Percentiles rank a stretch among this genome's conserved stretches.
phyloP scores from a whole-genome alignment of 2,113 vertebrate genomes.

The Pangasianodon gigas region DNA sequence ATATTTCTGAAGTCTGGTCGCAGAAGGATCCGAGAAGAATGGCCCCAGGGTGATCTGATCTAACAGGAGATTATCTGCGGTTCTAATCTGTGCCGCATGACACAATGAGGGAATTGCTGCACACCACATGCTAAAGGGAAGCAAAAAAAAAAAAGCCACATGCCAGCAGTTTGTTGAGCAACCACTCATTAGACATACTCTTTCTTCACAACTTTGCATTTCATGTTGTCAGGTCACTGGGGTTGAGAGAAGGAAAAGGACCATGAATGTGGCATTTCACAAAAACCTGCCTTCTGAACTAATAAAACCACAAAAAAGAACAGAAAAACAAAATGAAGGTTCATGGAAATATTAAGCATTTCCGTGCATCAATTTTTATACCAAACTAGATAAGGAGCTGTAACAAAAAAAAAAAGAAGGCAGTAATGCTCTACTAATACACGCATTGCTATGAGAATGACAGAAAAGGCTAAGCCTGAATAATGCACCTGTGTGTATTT shows the following conservation, averaged over 20 bases:
- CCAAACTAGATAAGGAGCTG: neutral
- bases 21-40: constrained; percentile 5
- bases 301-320: neutral
- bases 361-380: neutral
- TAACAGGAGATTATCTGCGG: constrained; percentile 46
- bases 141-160: neutral
- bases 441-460: neutral
- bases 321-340: neutral
- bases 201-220: constrained; percentile 6
- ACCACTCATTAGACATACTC: constrained; percentile 27
- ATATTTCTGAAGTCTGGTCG: constrained; percentile 32
- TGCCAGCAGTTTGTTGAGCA: constrained; percentile 17
- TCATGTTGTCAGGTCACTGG: neutral
- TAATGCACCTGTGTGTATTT: neutral
- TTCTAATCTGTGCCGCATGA: constrained; percentile 39
- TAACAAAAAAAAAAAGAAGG: neutral
- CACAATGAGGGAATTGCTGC: neutral
- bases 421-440: neutral
- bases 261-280: neutral
- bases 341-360: neutral
- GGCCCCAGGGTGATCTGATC: constrained; percentile 34
- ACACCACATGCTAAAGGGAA: neutral
- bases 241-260: neutral
- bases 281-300: neutral
- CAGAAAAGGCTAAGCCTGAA: neutral